Evolutionary conservation across 2,797 vertebrate genomes (phyloP), one percentile per base, ranked within the genome.

Genomic region (Pogoniulus pusillus): DNA sequence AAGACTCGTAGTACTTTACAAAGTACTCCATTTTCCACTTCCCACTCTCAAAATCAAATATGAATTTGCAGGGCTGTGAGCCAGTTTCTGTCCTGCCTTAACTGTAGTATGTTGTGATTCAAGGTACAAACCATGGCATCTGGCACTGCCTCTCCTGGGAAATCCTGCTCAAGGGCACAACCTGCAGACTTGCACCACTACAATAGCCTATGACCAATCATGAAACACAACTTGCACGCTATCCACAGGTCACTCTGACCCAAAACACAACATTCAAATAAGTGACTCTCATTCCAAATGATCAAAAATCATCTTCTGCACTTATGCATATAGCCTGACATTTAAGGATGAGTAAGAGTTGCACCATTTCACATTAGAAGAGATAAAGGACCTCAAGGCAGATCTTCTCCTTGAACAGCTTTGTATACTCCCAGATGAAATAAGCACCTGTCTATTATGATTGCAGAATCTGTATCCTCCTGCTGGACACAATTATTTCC

Each of bases 371-470:
- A 27, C n/a, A 18, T 8, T 3, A 66, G 29, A 15, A 69, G 77
- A 39, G 19, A 24, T 10, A 16, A 58, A 86, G 16, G 9, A 49
- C 39, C 65, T 59, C 18, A 51, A 47, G 66, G 10, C 16, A 29
- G n/a, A n/a, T 6, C 9, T 62, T 49, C 23, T 30, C 15, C 19
- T 18, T 30, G 22, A 65, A 34, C 18, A 49, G 4, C 6, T 76
- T 15, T 24, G 6, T 17, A 23, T 6, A 49, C 10, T 9, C 8
- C 34, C 12, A 13, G 24, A 58, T 30, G 58, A 62, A 80, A 76
- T 0, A 2, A 73, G 60, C 22, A 24, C 15, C 30, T 4, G 2
- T 10, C 12, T 53, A 20, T 39, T 10, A 13, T 0, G 4, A 41
- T 22, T 73, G 19, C 47, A 85, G 55, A 49, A 60, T 47, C 39